Percentiles rank a stretch among this genome's conserved stretches.
Evolutionary conservation across 2,113 vertebrate species (phyloP).

Genomic region (Tyto alba): DNA sequence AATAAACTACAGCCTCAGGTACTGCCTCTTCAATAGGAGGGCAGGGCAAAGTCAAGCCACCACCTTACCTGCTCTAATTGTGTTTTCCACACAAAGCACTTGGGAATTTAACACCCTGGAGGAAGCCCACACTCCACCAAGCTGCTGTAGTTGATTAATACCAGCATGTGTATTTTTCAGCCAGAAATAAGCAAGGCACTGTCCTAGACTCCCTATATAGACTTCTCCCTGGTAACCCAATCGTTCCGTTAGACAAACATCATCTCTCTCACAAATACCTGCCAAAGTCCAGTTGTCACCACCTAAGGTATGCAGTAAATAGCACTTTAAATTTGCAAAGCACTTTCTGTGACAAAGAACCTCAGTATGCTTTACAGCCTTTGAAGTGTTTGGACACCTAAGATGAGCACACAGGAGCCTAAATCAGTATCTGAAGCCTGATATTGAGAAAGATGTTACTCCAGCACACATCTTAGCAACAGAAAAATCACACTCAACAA

Average conservation of each 20-base stretch:
- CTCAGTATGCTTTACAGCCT: neutral
- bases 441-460: neutral
- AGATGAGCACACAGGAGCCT: neutral
- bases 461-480: neutral
- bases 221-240: neutral
- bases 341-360: neutral
- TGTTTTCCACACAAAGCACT: neutral
- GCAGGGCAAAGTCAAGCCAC: neutral
- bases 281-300: neutral
- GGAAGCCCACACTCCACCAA: neutral
- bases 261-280: neutral
- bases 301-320: neutral
- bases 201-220: neutral
- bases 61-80: neutral
- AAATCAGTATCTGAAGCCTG: neutral
- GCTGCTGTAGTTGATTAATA: neutral
- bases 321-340: neutral
- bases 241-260: rapidly evolving
- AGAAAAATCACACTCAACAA: neutral
- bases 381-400: neutral
- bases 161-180: neutral
- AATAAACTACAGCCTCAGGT: neutral
- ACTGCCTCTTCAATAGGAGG: neutral
- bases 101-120: neutral
- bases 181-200: neutral